Base-by-base conservation (phyloP, 2,797 vertebrate species). In the Valencia hispanica region DNA sequence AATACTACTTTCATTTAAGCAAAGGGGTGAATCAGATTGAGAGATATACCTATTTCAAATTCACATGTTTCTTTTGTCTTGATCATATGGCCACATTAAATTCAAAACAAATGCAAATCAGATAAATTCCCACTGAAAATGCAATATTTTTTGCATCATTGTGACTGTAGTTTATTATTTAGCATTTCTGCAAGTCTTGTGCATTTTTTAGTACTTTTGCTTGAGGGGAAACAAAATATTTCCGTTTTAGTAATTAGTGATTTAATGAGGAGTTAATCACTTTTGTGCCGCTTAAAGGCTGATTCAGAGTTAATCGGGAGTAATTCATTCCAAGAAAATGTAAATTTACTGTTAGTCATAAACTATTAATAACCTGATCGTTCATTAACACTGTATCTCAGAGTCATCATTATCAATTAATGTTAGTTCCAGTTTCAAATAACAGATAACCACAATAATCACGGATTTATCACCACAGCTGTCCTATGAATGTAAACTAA, bases 301-400 rank as follows among this genome's bases (percentile, higher is more conserved):
- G 53, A 74, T 63, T 79, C 25, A 27, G 66, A 71, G 36, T 39
- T 79, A 68, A 65, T 32, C 43, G 61, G 32, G 45, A 71, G 48
- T 34, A 5, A 68, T 55, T 74, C 48, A 74, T 72, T 65, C 36
- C 50, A 72, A 57, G 18, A 14, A 48, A 76, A 71, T 71, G 20
- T 47, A 66, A 81, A 71, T 79, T 72, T 47, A 47, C n/a, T 14
- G 8, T 45, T 30, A 30, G 14, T n/a, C 55, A 66, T 79, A 18
- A 79, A 73, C 41, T 73, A 76, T 81, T 84, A 34, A 81, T 79
- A 43, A 65, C 51, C 65, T 36, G 57, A 68, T 68, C 18, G 51
- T 51, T 81, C 25, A 65, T 81, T 84, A 66, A 59, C 68, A 30
- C 8, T 10, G 22, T 15, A 72, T 68, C 43, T 41, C 53, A 32